Evolutionary conservation across 2,113 vertebrate species (phyloP).

Genomic region (Labeo rohita): DNA sequence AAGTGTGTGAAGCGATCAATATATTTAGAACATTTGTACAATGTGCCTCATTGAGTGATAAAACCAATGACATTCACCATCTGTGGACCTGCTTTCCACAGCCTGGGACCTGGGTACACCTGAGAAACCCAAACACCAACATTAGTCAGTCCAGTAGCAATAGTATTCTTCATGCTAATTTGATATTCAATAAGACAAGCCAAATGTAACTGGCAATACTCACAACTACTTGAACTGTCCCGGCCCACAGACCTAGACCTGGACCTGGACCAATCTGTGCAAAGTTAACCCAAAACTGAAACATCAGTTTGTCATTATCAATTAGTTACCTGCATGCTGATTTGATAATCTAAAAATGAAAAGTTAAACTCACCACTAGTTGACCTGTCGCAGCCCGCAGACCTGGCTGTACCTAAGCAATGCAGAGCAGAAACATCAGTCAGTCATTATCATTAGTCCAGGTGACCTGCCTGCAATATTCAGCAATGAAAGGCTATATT

Average conservation of each 20-base stretch:
- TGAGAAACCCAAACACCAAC: not conserved
- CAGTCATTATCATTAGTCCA: too few relatives aligned
- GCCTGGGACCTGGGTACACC: not conserved
- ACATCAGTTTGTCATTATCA: too few relatives aligned
- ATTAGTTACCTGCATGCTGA: too few relatives aligned
- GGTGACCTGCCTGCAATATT: too few relatives aligned
- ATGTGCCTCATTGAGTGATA: not conserved
- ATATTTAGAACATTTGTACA: not conserved
- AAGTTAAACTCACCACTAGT: too few relatives aligned
- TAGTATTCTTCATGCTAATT: not conserved
- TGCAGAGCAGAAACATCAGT: too few relatives aligned
- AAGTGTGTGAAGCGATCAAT: constrained; percentile 20
- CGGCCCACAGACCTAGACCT: not conserved
- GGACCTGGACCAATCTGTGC: too few relatives aligned
- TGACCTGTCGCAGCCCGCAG: too few relatives aligned
- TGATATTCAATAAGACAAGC: not conserved
- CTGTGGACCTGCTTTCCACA: not conserved
- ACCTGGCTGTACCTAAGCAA: too few relatives aligned
- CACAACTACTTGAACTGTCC: not conserved
- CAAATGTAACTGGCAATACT: constrained; percentile 1
- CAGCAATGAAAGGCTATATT: too few relatives aligned
- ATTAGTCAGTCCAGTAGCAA: not conserved
- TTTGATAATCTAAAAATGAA: too few relatives aligned
- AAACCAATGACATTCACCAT: not conserved
- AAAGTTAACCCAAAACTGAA: too few relatives aligned